phyloP scores from a whole-genome alignment of 2,888 invertebrate species.

The Orthosia gothica region DNA sequence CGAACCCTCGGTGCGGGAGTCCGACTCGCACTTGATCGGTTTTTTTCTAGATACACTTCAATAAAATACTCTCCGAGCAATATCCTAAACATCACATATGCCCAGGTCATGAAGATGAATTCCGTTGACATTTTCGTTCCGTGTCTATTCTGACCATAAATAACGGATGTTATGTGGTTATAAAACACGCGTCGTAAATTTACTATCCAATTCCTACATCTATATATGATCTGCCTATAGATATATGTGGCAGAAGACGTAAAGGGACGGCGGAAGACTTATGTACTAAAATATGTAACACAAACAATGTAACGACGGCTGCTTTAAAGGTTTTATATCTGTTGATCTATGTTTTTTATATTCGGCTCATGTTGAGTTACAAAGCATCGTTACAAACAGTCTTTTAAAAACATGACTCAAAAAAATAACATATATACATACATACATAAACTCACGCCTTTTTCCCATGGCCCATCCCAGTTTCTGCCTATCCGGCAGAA shows the following conservation, averaged over 20 bases:
- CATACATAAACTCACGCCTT: no score
- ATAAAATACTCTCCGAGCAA: not conserved
- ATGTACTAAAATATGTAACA: slow-evolving; percentile 25
- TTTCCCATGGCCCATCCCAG: no score
- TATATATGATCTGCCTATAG: slow-evolving; percentile 41
- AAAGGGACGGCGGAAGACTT: not conserved
- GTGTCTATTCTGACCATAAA: slow-evolving; percentile 53
- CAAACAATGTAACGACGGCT: slow-evolving; percentile 24
- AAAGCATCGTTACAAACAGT: slow-evolving; percentile 1
- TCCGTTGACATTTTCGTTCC: slow-evolving; percentile 58
- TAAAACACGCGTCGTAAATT: slow-evolving; percentile 63
- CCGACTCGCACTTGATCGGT: no score
- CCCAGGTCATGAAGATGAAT: slow-evolving; percentile 31
- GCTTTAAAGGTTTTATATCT: slow-evolving; percentile 24
- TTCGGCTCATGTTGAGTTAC: not conserved
- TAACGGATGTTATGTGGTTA: slow-evolving; percentile 60
- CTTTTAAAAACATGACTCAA: not conserved
- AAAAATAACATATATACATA: not conserved
- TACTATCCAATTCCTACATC: slow-evolving; percentile 57
- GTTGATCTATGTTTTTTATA: not conserved
- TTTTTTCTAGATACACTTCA: not conserved
- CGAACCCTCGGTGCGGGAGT: no score
- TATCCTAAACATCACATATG: slow-evolving; percentile 34
- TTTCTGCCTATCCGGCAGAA: no score
- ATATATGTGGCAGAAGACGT: slow-evolving; percentile 33